Evolutionary conservation across 2,797 vertebrate genomes (phyloP).

Genomic region (Diplodus puntazzo): DNA sequence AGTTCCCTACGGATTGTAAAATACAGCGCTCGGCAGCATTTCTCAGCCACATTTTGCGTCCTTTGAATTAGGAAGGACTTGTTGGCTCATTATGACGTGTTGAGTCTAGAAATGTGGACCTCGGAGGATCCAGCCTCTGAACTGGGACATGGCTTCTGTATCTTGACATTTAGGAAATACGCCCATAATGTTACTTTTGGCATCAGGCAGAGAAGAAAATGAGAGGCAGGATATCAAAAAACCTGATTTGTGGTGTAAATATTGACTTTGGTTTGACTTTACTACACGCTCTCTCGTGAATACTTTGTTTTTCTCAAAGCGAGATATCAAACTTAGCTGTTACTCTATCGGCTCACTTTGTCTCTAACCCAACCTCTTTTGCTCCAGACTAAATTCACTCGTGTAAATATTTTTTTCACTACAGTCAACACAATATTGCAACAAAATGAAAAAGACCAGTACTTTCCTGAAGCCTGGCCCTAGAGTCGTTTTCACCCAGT

Average conservation of each 20-base stretch:
- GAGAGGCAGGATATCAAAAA: slow-evolving; percentile 38
- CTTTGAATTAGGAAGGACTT: slow-evolving; percentile 32
- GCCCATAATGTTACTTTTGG: slow-evolving; percentile 62
- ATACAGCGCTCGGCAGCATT: slow-evolving; percentile 6
- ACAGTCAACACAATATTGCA: not conserved
- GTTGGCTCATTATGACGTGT: slow-evolving; percentile 59
- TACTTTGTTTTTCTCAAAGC: not conserved
- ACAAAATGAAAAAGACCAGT: not conserved
- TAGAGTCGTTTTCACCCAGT: not conserved
- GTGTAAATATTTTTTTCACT: not conserved
- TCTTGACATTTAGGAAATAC: slow-evolving; percentile 69
- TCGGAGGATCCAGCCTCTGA: slow-evolving; percentile 48
- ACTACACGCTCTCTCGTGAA: not conserved
- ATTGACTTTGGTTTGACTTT: slow-evolving; percentile 8
- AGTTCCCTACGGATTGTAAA: not conserved
- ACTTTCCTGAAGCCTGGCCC: not conserved
- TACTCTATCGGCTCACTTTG: not conserved
- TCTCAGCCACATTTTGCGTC: slow-evolving; percentile 19
- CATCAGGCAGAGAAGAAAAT: slow-evolving; percentile 31
- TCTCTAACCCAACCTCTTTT: not conserved
- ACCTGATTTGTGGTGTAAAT: not conserved
- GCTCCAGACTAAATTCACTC: not conserved
- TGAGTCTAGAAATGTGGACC: slow-evolving; percentile 49
- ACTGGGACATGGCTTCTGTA: slow-evolving; percentile 64
- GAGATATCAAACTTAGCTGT: not conserved